Evolutionary conservation across 30 jellyfish, hydroid and myxozoan genomes (phyloP).

Genomic region (Aurelia sp.): DNA sequence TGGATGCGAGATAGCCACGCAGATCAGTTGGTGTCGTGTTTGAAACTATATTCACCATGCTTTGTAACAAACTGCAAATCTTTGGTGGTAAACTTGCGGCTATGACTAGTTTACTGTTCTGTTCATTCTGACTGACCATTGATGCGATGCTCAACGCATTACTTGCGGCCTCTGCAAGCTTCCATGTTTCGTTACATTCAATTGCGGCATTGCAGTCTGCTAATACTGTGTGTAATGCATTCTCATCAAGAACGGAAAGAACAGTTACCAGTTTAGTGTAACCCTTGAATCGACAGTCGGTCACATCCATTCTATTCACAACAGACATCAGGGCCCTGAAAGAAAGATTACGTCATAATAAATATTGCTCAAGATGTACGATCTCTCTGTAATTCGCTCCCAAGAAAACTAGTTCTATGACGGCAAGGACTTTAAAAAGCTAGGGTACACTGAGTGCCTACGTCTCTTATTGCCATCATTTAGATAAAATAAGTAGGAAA

Average conservation of each 20-base stretch:
- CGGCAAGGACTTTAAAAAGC: too few relatives aligned
- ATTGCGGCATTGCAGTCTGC: background rate
- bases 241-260: constrained; percentile 4
- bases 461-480: too few relatives aligned
- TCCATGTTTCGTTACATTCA: background rate
- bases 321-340: constrained; percentile 6
- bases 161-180: constrained; percentile 6
- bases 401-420: too few relatives aligned
- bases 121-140: constrained; percentile 16
- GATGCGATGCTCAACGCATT: background rate
- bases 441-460: too few relatives aligned
- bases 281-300: background rate
- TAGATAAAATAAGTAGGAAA: too few relatives aligned
- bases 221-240: background rate
- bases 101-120: background rate
- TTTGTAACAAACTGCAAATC: constrained; percentile 2
- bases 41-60: constrained; percentile 15
- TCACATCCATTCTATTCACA: background rate
- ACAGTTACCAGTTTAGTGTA: constrained; percentile 16
- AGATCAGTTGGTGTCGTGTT: constrained; percentile 9
- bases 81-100: constrained; percentile 23
- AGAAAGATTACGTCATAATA: background rate
- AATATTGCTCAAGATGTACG: background rate
- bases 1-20: constrained; percentile 8
- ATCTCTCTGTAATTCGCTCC: too few relatives aligned